phyloP scores from a whole-genome alignment of 1,140 invertebrate species.

The Euglossa dilemma region DNA sequence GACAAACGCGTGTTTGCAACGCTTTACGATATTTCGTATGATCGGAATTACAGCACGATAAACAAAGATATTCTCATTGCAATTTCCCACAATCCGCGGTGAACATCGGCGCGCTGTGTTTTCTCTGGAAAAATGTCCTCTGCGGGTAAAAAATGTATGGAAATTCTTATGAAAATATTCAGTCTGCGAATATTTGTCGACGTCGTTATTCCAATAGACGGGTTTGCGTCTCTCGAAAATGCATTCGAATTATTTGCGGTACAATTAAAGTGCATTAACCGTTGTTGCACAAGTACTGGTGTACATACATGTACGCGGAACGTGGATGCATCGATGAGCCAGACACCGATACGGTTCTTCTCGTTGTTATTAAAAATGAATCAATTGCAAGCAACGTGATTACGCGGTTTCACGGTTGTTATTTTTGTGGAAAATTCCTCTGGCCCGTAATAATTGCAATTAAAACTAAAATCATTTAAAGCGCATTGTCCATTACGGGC shows the following conservation, averaged over 20 bases:
- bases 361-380: background rate
- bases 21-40: background rate
- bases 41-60: background rate
- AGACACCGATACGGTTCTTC: background rate
- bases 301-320: background rate
- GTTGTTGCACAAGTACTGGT: background rate
- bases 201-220: background rate
- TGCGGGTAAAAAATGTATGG: background rate
- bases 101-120: background rate
- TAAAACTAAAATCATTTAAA: background rate
- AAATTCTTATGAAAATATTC: background rate
- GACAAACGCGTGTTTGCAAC: background rate
- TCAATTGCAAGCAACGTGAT: background rate
- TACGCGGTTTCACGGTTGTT: background rate
- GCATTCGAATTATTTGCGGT: background rate
- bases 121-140: background rate
- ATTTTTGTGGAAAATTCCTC: background rate
- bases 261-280: constrained; percentile 12
- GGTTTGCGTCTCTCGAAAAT: background rate
- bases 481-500: background rate
- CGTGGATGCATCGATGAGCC: background rate
- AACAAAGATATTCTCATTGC: background rate
- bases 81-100: no score
- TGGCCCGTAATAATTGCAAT: background rate
- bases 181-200: background rate